A percentile compares a stretch with the other conserved stretches of the same genome.
phyloP scores from a whole-genome alignment of 1,140 invertebrate species.

The Tetramorium simillimum region DNA sequence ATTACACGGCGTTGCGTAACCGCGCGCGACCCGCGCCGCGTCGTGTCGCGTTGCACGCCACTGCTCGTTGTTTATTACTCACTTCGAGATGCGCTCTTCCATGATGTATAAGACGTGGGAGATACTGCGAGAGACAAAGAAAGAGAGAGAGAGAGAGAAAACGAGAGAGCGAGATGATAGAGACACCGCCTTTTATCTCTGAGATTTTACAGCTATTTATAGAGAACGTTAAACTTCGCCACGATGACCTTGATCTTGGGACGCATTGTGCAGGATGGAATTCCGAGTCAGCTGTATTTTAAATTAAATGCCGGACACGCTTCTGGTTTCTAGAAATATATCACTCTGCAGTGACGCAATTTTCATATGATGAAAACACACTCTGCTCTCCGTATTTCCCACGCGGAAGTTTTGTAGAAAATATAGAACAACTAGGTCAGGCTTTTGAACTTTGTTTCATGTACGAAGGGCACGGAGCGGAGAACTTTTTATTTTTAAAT shows the following conservation, averaged over 20 bases:
- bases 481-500: neutral
- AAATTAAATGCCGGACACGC: neutral
- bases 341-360: neutral
- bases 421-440: neutral
- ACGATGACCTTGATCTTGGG: constrained; percentile 10
- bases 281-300: neutral
- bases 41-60: neutral
- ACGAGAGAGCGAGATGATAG: neutral
- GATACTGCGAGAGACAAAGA: neutral
- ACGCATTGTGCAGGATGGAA: neutral
- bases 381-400: neutral
- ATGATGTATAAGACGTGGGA: neutral
- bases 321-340: neutral
- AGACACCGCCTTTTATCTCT: neutral
- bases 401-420: neutral
- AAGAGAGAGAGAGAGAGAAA: too few relatives aligned
- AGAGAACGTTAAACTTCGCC: neutral
- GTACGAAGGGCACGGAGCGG: neutral
- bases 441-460: neutral
- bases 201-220: neutral
- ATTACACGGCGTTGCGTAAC: constrained; percentile 51
- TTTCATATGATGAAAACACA: neutral
- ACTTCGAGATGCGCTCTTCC: neutral
- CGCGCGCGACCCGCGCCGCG: neutral
- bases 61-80: constrained; percentile 14